These are phyloP conservation scores for Xiphorhynchus elegans DNA, from an alignment of 2,113 vertebrate genomes.

Conservation along the genomic window DNA sequence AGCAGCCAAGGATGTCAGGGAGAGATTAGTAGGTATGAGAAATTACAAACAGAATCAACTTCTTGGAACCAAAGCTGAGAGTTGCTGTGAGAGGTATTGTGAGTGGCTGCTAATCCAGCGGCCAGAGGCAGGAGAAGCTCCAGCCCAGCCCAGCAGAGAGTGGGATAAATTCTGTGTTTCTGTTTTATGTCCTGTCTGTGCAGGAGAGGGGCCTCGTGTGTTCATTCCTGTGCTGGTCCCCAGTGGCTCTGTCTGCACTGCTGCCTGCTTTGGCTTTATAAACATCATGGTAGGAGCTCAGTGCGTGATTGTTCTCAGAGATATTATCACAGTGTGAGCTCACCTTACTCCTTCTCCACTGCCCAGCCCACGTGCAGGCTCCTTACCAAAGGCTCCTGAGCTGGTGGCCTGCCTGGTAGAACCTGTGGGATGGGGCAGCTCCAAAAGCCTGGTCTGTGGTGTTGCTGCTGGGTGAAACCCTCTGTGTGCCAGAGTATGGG, in stretches of 20 bases:
- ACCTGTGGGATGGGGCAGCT: background rate
- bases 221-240: background rate
- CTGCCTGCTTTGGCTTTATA: slow-evolving; percentile 17
- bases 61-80: background rate
- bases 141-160: background rate
- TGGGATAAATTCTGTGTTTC: background rate
- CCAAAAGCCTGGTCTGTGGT: background rate
- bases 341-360: background rate
- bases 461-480: background rate
- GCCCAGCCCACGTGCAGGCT: background rate
- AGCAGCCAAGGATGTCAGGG: background rate
- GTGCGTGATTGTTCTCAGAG: background rate
- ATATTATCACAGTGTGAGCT: background rate
- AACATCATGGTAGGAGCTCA: background rate
- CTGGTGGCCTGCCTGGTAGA: background rate
- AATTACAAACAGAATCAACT: background rate
- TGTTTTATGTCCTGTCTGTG: slow-evolving; percentile 33
- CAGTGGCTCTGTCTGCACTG: background rate
- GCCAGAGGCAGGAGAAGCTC: background rate
- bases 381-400: background rate
- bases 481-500: accelerated
- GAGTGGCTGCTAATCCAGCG: background rate
- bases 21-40: background rate
- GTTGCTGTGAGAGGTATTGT: background rate
- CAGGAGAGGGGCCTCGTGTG: background rate